Evolutionary conservation across 1,140 invertebrate genomes (phyloP), one percentile per base, ranked within the genome.

Genomic region (Cepaea nemoralis): DNA sequence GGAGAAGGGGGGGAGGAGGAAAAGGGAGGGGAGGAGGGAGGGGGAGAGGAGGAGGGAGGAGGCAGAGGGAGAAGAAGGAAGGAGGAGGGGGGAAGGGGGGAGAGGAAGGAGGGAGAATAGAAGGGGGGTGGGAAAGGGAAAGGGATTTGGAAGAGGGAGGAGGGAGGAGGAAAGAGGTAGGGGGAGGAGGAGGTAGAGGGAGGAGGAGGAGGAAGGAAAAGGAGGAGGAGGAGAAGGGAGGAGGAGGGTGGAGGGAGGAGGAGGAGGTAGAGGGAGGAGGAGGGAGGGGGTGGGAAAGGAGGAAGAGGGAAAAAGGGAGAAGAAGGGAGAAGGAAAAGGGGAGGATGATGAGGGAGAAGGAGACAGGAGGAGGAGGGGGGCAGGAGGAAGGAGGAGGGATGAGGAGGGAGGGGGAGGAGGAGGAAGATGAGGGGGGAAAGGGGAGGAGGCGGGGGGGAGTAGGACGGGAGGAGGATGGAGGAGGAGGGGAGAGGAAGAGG

Each of bases 1-100:
- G n/a, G 50, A 55, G 50, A 55, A n/a, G n/a, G 50, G n/a, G 50
- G n/a, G 50, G n/a, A n/a, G n/a, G 50, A 55, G 50, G n/a, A n/a
- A 55, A n/a, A 66, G 59, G n/a, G 22, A 66, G 59, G 24, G 10
- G 31, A 10, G 24, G 59, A 33, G 59, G 24, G 24, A 66, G 59
- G 24, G 59, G 59, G 24, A n/a, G 10, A 33, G 22, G 6, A n/a
- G n/a, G 59, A 12, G 6, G 24, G 59, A 12, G 6, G 10, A n/a
- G 10, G 59, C 8, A 33, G 6, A 33, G 10, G 24, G 59, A n/a
- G 59, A 24, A 55, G 50, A 16, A n/a, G 50, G 50, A 16, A 55
- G 31, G 6, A 24, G 59, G 6, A 33, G 10, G 22, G 22, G 59
- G 59, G 31, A 27, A 6, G 10, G 24, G 59, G 24, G 59, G 59